These are phyloP conservation scores for Lottia gigantea DNA, from an alignment of 2,888 invertebrate genomes.

Conservation along the genomic window DNA sequence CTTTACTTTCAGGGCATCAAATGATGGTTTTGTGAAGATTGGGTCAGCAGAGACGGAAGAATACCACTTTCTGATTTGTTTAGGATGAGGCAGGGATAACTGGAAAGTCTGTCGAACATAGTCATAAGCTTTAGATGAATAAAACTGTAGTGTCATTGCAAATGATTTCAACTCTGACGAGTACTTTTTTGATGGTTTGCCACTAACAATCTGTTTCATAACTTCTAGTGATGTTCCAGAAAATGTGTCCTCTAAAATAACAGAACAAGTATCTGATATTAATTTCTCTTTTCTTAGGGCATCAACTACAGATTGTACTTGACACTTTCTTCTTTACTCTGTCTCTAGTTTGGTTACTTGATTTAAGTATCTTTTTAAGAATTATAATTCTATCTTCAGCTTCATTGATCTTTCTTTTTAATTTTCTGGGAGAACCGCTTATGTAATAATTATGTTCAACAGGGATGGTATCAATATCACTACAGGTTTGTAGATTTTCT, in stretches of 20 bases:
- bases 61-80: slow-evolving; percentile 5
- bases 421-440: not conserved
- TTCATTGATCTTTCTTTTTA: slow-evolving; percentile 11
- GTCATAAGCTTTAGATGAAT: slow-evolving; percentile 13
- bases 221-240: slow-evolving; percentile 12
- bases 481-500: no score
- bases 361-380: slow-evolving; percentile 7
- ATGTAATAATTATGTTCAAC: no score
- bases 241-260: not conserved
- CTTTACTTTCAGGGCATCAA: slow-evolving; percentile 5
- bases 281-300: slow-evolving; percentile 7
- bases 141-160: slow-evolving; percentile 15
- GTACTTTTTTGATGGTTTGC: not conserved
- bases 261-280: not conserved
- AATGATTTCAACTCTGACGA: slow-evolving; percentile 11
- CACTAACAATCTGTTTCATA: slow-evolving; percentile 5
- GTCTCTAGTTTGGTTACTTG: not conserved
- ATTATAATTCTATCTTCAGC: not conserved
- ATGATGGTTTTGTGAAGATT: not conserved
- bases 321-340: not conserved
- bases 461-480: no score
- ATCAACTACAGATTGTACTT: not conserved
- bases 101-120: slow-evolving; percentile 12
- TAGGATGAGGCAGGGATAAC: slow-evolving; percentile 3
- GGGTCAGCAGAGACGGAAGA: not conserved